phyloP scores from a whole-genome alignment of 2,797 vertebrate genomes.

The Onychomys torridus region DNA sequence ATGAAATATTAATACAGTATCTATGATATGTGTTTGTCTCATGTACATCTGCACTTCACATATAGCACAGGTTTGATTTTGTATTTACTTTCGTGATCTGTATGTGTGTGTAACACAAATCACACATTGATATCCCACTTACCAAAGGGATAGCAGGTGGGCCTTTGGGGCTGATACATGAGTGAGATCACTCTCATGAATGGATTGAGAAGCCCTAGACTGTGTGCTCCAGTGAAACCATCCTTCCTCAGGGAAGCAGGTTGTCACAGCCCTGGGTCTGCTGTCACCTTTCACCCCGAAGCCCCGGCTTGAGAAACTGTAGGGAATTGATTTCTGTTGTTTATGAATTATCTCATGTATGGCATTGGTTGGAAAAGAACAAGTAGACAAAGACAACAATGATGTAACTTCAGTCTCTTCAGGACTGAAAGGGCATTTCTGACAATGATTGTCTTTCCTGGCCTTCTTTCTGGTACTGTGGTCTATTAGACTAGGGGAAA shows the following conservation, averaged over 20 bases:
- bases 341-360: neutral
- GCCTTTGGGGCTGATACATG: neutral
- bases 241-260: neutral
- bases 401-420: neutral
- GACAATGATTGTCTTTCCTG: no score
- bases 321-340: neutral
- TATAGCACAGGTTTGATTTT: neutral
- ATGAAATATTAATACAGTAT: neutral
- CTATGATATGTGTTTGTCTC: neutral
- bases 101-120: neutral
- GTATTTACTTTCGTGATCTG: neutral
- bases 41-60: neutral
- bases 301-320: neutral
- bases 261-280: neutral
- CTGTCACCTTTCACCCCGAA: neutral
- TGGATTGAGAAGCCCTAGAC: neutral
- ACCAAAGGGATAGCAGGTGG: neutral
- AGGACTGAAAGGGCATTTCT: neutral
- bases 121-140: neutral
- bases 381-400: neutral
- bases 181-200: neutral
- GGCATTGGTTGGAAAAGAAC: neutral
- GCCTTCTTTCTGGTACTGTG: neutral
- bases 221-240: neutral
- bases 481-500: neutral